Percentiles rank a stretch among this genome's conserved stretches.
These are phyloP conservation scores for Pangasius larnaudii DNA, from an alignment of 2,797 vertebrate genomes.

Conservation along the genomic window DNA sequence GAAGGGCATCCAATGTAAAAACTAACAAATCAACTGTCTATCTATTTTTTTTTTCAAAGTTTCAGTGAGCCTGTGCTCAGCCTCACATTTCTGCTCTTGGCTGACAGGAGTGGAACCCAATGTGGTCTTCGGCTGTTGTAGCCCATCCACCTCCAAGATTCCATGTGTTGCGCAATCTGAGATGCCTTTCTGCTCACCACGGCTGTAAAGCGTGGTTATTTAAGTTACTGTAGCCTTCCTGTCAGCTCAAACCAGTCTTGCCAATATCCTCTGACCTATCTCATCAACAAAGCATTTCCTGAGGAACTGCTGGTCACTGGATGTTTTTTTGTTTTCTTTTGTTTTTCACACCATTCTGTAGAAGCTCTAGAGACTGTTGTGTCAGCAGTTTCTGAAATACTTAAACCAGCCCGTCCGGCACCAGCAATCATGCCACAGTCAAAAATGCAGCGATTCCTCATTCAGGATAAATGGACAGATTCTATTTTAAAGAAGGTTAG, in stretches of 20 bases:
- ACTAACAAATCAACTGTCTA: too few species aligned
- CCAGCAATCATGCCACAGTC: not conserved
- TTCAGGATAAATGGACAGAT: not conserved
- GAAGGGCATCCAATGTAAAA: too few species aligned
- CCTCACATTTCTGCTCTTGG: not conserved
- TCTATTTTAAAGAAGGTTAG: not conserved
- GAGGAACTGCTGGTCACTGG: not conserved
- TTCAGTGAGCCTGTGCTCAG: not conserved
- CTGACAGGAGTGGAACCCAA: not conserved
- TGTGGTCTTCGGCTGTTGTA: not conserved
- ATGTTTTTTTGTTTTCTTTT: not conserved
- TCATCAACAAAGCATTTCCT: not conserved
- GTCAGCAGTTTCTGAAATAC: not conserved
- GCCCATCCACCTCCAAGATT: not conserved
- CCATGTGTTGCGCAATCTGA: too few species aligned
- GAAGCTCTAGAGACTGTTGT: not conserved
- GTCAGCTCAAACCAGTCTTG: not conserved
- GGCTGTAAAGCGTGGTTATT: slow-evolving; percentile 1
- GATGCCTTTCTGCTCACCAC: not conserved
- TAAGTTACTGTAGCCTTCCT: not conserved
- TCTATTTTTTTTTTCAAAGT: not conserved
- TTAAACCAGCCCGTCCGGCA: not conserved
- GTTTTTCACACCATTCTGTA: not conserved
- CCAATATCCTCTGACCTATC: not conserved
- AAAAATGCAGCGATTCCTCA: not conserved